Conservation (phyloP, 2,113 vertebrate genomes). For the Apus apus region DNA sequence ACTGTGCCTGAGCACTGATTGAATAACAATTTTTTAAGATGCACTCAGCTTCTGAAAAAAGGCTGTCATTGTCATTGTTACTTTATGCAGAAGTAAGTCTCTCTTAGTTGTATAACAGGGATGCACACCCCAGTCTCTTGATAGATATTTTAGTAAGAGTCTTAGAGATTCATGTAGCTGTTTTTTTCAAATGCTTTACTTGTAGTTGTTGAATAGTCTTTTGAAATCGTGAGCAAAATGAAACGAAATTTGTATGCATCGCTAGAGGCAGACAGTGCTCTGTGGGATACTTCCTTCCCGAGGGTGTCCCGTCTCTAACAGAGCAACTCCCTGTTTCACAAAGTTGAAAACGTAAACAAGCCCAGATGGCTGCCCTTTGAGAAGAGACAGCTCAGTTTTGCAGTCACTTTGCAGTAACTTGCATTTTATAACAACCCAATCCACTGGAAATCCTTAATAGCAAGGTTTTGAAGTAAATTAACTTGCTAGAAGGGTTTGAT, state of each 20-base stretch:
- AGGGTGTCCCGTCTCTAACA: constrained; percentile 65
- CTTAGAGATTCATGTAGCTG: not conserved
- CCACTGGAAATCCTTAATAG: not conserved
- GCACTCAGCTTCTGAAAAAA: not conserved
- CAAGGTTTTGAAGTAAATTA: not conserved
- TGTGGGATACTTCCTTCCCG: constrained; percentile 67
- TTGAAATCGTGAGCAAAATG: constrained; percentile 15
- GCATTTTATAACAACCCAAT: not conserved
- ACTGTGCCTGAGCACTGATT: not conserved
- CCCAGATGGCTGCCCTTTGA: constrained; percentile 75
- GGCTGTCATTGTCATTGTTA: constrained; percentile 34
- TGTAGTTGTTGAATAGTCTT: constrained; percentile 14
- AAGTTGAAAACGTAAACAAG: constrained; percentile 80
- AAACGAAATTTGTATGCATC: constrained; percentile 41
- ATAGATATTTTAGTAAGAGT: not conserved
- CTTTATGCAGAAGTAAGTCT: constrained; percentile 43
- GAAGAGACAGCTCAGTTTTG: constrained; percentile 34
- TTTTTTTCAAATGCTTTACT: not conserved
- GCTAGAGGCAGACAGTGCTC: constrained; percentile 45
- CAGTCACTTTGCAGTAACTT: constrained; percentile 8
- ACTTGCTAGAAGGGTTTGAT: not conserved
- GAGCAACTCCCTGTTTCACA: constrained; percentile 74
- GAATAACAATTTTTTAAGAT: not conserved
- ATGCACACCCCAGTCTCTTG: not conserved
- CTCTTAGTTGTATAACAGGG: not conserved